Evolutionary conservation across 2,888 invertebrate genomes (phyloP), one percentile per base, ranked within the genome.

Genomic region (Dexiosoma caninum): DNA sequence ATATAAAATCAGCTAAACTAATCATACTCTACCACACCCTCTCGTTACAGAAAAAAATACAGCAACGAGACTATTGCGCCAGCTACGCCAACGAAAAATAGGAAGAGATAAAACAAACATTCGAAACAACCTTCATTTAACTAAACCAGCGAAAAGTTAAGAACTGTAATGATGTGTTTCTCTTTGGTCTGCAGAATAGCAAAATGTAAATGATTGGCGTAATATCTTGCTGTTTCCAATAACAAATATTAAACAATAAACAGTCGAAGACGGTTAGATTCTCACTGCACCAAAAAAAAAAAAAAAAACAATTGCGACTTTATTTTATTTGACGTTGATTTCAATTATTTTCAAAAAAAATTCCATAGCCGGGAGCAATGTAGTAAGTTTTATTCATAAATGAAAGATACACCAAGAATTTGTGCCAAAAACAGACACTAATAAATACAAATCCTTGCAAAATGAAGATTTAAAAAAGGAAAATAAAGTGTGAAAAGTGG

Each of bases 201-300:
- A 44, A 59, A 74, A 69, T 74, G 30, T 27, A 72, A 71, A 16
- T 40, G 49, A 2, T 10, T 55, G 60, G 32, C 67, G 67, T n/a
- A 66, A 80, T 80, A 32, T 60, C 71, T 44, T 76, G 60, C 66
- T 76, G 64, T 67, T 67, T 71, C 42, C 16, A 40, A 30, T 71
- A 79, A 70, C 30, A 70, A 32, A 32, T 27, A 14, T 23, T 51
- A 67, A 44, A 9, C 5, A 71, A 30, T n/a, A n/a, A n/a, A 49
- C 7, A 57, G 32, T 9, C n/a, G 53, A n/a, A 40, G 5, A 51
- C 53, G 9, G 9, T 9, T 30, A 32, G 16, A 64, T 30, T 30
- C 30, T 53, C 30, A 16, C 30, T 42, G 30, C 30, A 49, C 35
- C 42, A 23, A 46, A 23, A 35, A 40, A 42, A 60, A 0, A n/a